Evolutionary conservation across 1,140 invertebrate genomes (phyloP).

Genomic region (Apis cerana): DNA sequence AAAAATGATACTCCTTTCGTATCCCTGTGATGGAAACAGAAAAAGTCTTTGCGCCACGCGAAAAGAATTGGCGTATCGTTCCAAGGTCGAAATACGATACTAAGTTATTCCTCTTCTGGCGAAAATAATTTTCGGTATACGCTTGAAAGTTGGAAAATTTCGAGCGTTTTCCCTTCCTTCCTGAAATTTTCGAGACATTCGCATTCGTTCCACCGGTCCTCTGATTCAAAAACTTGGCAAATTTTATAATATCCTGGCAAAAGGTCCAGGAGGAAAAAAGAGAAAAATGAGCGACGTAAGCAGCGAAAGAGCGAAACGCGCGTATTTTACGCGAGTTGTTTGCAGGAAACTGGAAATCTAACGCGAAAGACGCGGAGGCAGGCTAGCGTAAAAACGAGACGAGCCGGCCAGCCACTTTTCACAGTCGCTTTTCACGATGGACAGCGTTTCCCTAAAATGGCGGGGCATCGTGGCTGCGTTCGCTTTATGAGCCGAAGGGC

Average conservation of each 20-base stretch:
- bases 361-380: neutral
- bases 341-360: slow-evolving; percentile 34
- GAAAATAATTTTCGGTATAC: too few relatives aligned
- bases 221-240: neutral
- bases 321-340: neutral
- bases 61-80: too few relatives aligned
- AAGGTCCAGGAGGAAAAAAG: neutral
- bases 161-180: too few relatives aligned
- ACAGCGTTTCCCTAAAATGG: slow-evolving; percentile 49
- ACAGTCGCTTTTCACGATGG: slow-evolving; percentile 36
- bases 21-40: too few relatives aligned
- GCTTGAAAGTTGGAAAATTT: too few relatives aligned
- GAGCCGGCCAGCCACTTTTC: slow-evolving; percentile 16
- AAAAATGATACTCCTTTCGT: too few relatives aligned
- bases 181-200: too few relatives aligned
- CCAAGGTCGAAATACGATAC: too few relatives aligned
- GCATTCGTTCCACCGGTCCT: neutral
- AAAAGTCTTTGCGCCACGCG: too few relatives aligned
- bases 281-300: neutral
- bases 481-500: slow-evolving; percentile 58
- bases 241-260: neutral
- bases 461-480: slow-evolving; percentile 35
- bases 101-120: too few relatives aligned
- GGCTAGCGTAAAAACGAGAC: slow-evolving; percentile 49
- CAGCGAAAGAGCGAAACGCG: neutral